Percentiles rank a stretch among this genome's conserved stretches.
Conservation (phyloP, 2,797 vertebrate genomes). For the Poecilia gillii region DNA sequence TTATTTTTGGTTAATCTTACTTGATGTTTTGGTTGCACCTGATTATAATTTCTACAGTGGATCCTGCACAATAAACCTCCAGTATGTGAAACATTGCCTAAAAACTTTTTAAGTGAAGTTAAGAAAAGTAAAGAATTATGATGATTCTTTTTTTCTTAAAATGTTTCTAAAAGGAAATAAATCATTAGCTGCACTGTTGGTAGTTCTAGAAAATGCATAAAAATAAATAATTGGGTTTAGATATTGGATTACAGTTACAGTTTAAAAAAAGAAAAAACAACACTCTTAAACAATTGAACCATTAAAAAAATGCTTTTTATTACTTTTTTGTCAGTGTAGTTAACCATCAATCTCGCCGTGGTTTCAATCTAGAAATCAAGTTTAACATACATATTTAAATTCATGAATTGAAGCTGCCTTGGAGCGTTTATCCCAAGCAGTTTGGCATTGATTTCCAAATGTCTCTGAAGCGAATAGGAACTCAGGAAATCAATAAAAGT, state of each 20-base stretch:
- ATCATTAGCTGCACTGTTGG: background rate
- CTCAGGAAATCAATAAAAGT: constrained; percentile 11
- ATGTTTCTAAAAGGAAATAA: background rate
- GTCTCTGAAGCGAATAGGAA: background rate
- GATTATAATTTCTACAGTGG: background rate
- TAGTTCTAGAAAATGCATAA: background rate
- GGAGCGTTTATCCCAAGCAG: background rate
- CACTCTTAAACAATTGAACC: background rate
- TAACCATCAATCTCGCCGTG: background rate
- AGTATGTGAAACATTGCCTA: background rate
- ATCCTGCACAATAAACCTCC: background rate
- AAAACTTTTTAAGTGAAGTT: background rate
- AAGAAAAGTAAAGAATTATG: background rate
- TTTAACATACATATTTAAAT: background rate
- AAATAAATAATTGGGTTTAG: background rate
- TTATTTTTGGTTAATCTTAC: background rate
- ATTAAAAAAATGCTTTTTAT: background rate
- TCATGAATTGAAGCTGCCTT: background rate
- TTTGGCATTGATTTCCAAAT: background rate
- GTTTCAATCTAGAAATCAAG: background rate
- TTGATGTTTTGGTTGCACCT: background rate
- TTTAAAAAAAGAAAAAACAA: background rate
- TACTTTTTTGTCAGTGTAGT: no score
- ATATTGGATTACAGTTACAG: background rate
- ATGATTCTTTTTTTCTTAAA: background rate